phyloP scores from a whole-genome alignment of 1,140 invertebrate genomes.

The Onthophagus taurus region DNA sequence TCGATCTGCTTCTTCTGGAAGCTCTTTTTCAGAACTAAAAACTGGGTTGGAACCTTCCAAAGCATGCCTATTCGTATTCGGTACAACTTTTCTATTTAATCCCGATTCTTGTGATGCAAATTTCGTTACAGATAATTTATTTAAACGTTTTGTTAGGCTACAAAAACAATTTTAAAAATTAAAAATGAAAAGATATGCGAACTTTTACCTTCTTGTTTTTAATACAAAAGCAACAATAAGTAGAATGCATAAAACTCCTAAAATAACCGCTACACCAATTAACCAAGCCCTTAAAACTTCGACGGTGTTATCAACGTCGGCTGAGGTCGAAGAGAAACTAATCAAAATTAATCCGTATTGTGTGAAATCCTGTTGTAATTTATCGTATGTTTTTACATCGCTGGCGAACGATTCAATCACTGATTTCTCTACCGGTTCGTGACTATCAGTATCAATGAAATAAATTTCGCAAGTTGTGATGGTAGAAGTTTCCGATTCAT shows the following conservation, averaged over 20 bases:
- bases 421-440: conserved; percentile 37
- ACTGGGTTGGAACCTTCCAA: conserved; percentile 57
- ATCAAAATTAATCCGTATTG: not conserved
- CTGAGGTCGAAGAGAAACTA: conserved; percentile 20
- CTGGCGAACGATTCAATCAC: conserved; percentile 28
- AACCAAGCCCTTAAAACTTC: conserved; percentile 40
- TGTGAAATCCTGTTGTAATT: not conserved
- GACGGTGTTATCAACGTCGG: conserved; percentile 25
- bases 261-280: conserved; percentile 40
- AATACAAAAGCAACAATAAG: conserved; percentile 42
- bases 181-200: not conserved
- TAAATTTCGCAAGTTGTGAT: too few relatives aligned
- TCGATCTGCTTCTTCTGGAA: conserved; percentile 24
- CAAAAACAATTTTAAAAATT: conserved; percentile 20
- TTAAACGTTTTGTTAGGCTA: conserved; percentile 39
- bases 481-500: too few relatives aligned
- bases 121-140: conserved; percentile 48
- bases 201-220: conserved; percentile 40
- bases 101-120: conserved; percentile 52
- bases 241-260: conserved; percentile 40
- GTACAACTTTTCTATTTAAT: conserved; percentile 45
- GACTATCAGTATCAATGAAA: conserved; percentile 38
- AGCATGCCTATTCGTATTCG: conserved; percentile 58
- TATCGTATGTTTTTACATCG: not conserved
- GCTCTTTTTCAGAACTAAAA: conserved; percentile 44